Conservation (phyloP, 2,888 invertebrate species). For the Callosobruchus maculatus region DNA sequence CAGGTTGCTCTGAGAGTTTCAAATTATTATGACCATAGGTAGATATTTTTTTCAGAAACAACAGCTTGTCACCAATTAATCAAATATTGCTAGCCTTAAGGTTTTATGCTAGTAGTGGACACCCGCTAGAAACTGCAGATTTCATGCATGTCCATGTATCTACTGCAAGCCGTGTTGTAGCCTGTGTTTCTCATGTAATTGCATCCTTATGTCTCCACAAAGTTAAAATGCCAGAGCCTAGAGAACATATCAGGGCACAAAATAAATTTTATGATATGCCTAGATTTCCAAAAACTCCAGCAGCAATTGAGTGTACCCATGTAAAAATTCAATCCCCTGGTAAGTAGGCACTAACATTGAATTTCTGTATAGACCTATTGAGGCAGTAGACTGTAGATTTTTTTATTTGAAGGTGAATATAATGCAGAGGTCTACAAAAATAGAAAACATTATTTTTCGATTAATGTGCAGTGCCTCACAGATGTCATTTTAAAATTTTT, state of each 20-base stretch:
- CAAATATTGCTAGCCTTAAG: conserved; percentile 1
- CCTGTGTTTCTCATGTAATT: conserved; percentile 1
- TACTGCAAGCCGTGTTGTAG: conserved; percentile 1
- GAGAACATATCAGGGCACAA: conserved; percentile 2
- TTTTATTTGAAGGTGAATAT: conserved; percentile 24
- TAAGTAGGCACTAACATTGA: background rate
- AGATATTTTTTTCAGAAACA: conserved; percentile 9
- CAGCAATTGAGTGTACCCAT: conserved; percentile 9
- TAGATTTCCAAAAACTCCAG: conserved; percentile 10
- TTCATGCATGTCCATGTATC: conserved; percentile 8
- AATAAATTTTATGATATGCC: conserved; percentile 3
- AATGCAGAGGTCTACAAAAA: conserved; percentile 30
- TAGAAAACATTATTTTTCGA: conserved; percentile 30
- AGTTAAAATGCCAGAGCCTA: conserved; percentile 5
- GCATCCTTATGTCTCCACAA: conserved; percentile 4
- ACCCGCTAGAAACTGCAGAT: background rate
- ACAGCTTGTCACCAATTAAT: conserved; percentile 5
- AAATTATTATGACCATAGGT: too few relatives aligned
- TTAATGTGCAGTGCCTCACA: conserved; percentile 30
- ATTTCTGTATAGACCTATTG: background rate
- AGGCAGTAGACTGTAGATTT: background rate
- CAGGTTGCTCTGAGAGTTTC: too few relatives aligned
- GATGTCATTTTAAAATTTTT: conserved; percentile 24
- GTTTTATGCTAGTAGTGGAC: too few relatives aligned
- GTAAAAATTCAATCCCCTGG: conserved; percentile 9